These are phyloP conservation scores for Galaxias olidus DNA, from an alignment of 2,797 vertebrate genomes.

Conservation along the genomic window DNA sequence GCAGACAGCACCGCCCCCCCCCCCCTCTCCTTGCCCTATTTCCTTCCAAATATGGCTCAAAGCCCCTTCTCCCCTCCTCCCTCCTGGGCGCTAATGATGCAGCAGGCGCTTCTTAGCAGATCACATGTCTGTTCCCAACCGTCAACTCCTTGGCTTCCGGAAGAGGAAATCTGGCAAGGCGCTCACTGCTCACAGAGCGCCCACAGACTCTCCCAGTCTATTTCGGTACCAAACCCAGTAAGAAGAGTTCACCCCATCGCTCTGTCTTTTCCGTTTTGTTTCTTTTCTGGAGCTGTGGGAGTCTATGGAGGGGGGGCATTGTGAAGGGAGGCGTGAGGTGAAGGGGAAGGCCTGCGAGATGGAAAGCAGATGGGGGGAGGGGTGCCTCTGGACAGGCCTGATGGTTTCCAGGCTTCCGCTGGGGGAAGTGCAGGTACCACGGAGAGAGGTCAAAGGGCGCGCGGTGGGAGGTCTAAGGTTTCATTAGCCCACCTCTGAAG, in stretches of 20 bases:
- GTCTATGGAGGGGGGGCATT: background rate
- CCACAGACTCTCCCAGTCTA: conserved; percentile 10
- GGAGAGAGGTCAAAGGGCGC: conserved; percentile 45
- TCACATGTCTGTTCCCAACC: conserved; percentile 45
- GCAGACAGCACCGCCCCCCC: conserved; percentile 6
- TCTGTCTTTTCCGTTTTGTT: conserved; percentile 13
- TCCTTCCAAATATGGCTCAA: conserved; percentile 17
- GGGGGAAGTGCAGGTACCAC: conserved; percentile 37
- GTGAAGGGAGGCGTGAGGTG: conserved; percentile 9
- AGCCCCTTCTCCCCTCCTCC: conserved; percentile 16
- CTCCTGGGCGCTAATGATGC: conserved; percentile 20
- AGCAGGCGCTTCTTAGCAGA: conserved; percentile 36
- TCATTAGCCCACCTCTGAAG: conserved; percentile 47
- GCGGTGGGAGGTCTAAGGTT: conserved; percentile 48
- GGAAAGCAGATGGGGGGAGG: conserved; percentile 28
- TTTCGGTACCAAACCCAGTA: conserved; percentile 21
- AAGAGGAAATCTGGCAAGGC: conserved; percentile 26
- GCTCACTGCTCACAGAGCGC: conserved; percentile 13
- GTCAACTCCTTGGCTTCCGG: conserved; percentile 28
- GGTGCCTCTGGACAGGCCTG: conserved; percentile 39
- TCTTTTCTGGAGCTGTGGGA: conserved; percentile 9
- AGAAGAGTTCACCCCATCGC: conserved; percentile 16
- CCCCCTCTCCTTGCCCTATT: conserved; percentile 4
- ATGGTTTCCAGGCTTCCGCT: conserved; percentile 56
- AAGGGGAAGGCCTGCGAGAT: conserved; percentile 18